Conservation (phyloP, 1,140 invertebrate species). For the Tribolium madens region DNA sequence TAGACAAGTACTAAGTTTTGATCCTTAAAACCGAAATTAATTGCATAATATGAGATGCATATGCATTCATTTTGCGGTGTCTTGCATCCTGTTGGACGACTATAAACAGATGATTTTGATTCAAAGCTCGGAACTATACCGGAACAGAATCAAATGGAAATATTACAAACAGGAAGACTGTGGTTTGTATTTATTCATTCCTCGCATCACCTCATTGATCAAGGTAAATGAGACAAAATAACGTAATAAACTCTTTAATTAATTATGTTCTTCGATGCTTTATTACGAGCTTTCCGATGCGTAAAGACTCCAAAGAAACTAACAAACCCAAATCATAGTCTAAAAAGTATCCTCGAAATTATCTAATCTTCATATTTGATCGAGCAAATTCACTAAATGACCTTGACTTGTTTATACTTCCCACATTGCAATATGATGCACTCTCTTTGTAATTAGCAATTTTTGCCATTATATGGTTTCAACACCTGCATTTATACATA, state of each 20-base stretch:
- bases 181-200: slow-evolving; percentile 25
- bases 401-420: not conserved
- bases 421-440: not conserved
- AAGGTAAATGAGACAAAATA: slow-evolving; percentile 3
- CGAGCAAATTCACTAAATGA: too few relatives aligned
- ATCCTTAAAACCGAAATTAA: not conserved
- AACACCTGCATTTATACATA: not conserved
- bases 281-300: not conserved
- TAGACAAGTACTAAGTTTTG: not conserved
- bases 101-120: not conserved
- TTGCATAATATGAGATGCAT: not conserved
- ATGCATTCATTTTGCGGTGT: not conserved
- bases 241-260: not conserved
- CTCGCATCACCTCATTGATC: slow-evolving; percentile 10
- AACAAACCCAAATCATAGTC: not conserved
- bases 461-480: not conserved
- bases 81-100: not conserved
- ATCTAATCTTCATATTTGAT: not conserved
- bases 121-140: slow-evolving; percentile 10
- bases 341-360: not conserved
- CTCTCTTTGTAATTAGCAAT: not conserved
- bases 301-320: too few relatives aligned
- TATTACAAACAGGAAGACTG: slow-evolving; percentile 35
- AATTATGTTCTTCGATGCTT: not conserved
- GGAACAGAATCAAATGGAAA: not conserved